Percentiles rank a stretch among this genome's conserved stretches.
These are phyloP conservation scores for Acipenser oxyrinchus DNA, from an alignment of 2,797 vertebrate species.

Conservation along the genomic window DNA sequence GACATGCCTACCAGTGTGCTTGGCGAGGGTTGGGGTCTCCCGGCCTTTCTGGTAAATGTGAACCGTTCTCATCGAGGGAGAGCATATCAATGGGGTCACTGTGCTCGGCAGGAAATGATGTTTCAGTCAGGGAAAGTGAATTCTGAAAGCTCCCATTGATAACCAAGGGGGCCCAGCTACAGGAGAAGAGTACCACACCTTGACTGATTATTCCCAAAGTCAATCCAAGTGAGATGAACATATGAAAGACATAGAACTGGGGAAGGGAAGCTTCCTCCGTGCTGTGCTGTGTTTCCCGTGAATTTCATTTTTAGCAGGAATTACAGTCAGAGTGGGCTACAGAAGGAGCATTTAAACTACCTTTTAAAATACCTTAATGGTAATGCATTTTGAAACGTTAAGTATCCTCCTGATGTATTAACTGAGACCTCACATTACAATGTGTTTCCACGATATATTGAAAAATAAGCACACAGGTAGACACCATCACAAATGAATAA, in stretches of 20 bases:
- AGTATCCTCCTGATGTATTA: no score
- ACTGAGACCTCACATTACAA: no score
- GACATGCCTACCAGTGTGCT: constrained; percentile 16
- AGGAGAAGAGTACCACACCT: constrained; percentile 52
- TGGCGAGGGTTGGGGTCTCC: constrained; percentile 48
- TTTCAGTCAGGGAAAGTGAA: constrained; percentile 64
- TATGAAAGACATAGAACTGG: neutral
- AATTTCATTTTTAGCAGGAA: no score
- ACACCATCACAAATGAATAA: no score
- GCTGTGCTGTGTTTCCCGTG: no score
- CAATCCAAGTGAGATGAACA: constrained; percentile 29
- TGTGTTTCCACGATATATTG: no score
- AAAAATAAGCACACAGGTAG: no score
- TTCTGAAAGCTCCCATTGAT: constrained; percentile 90
- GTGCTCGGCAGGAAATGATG: constrained; percentile 80
- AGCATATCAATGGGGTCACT: constrained; percentile 76
- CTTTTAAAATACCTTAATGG: no score
- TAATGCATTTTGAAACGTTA: no score
- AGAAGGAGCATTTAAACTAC: no score
- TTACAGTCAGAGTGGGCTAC: no score
- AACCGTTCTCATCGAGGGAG: constrained; percentile 56
- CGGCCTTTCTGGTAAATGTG: constrained; percentile 60
- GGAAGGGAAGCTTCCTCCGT: no score
- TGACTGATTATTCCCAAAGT: constrained; percentile 34
- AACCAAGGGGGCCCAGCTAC: constrained; percentile 50